phyloP scores from a whole-genome alignment of 2,797 vertebrate genomes.

The Anolis apletophallus region DNA sequence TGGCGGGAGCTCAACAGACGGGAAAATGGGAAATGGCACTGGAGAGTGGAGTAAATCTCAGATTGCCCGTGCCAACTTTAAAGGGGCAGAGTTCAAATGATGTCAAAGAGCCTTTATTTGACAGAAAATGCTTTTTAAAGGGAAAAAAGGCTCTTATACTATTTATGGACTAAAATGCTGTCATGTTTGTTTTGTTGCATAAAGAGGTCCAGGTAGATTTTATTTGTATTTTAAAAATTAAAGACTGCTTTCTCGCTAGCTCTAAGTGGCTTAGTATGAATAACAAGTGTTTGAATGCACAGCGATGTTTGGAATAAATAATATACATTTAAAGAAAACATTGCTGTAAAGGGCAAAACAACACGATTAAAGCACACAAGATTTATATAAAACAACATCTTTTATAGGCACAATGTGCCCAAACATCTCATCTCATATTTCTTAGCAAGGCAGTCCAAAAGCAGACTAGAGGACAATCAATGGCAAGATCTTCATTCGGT shows the following conservation, averaged over 20 bases:
- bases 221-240: not conserved
- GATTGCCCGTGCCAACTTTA: no score
- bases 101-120: conserved; percentile 44
- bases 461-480: not conserved
- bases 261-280: conserved; percentile 38
- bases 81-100: not conserved
- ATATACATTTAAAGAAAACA: conserved; percentile 10
- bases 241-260: conserved; percentile 24
- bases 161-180: not conserved
- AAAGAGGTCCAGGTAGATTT: not conserved
- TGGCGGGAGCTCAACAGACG: no score
- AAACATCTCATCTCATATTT: not conserved
- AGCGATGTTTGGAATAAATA: not conserved
- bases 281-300: conserved; percentile 4
- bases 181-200: not conserved
- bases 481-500: no score
- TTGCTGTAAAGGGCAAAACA: conserved; percentile 9
- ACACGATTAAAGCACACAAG: conserved; percentile 23
- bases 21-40: no score
- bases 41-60: no score
- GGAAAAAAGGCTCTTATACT: conserved; percentile 29
- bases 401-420: no score
- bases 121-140: conserved; percentile 35
- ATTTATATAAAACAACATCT: not conserved
- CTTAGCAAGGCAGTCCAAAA: not conserved